A percentile compares a stretch with the other conserved stretches of the same genome.
These are phyloP conservation scores for Calameuta pallipes DNA, from an alignment of 2,888 invertebrate species.

Conservation along the genomic window DNA sequence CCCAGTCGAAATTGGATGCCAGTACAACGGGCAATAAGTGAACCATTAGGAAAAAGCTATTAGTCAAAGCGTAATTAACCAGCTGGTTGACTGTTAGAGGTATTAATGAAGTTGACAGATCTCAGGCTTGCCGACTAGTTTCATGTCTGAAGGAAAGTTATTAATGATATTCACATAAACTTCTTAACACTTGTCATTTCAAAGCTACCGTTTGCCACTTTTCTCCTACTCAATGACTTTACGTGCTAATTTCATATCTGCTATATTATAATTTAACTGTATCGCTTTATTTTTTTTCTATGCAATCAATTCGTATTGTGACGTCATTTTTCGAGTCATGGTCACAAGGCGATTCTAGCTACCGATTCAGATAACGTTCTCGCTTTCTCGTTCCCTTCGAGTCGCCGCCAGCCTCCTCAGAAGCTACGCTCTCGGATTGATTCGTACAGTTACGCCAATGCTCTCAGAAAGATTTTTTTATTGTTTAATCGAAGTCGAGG, in stretches of 20 bases:
- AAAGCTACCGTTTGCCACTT: slow-evolving; percentile 37
- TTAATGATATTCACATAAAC: slow-evolving; percentile 43
- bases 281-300: neutral
- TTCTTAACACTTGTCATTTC: slow-evolving; percentile 38
- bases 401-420: no score
- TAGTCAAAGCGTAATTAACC: slow-evolving; percentile 44
- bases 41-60: slow-evolving; percentile 34
- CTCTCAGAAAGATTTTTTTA: no score
- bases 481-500: no score
- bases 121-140: slow-evolving; percentile 16
- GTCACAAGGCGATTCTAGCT: no score
- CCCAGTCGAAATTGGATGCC: neutral
- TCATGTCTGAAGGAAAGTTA: slow-evolving; percentile 37
- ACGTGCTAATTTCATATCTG: neutral
- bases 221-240: slow-evolving; percentile 24
- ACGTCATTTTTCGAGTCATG: no score
- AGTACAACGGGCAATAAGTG: slow-evolving; percentile 5
- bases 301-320: neutral
- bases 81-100: slow-evolving; percentile 32
- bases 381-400: no score
- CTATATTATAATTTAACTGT: neutral
- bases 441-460: no score
- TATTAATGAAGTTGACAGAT: slow-evolving; percentile 36
- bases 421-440: no score
- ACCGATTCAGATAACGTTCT: no score